Base-by-base conservation (phyloP, 2,888 invertebrate species). In the Apodemia hepburni region DNA sequence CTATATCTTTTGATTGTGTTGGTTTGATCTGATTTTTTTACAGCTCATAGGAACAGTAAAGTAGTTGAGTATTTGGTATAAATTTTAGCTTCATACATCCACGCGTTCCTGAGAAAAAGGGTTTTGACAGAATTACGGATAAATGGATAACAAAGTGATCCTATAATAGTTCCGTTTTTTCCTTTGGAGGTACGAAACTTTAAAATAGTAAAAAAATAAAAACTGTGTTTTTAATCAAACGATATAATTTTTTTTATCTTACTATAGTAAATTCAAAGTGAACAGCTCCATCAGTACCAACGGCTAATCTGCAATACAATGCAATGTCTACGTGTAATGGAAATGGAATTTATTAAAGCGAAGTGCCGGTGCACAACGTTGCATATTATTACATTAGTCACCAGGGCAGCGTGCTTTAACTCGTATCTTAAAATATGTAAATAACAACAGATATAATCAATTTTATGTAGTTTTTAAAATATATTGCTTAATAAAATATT, bases 311-410 rank as follows among this genome's bases (percentile, higher is more conserved):
- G 38, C 18, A 38, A 38, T 42, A 59, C 59, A 59, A 38, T 38
- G 59, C 27, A 3, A 57, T 61, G 42, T 45, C 38, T 35, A 70
- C 71, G 73, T 70, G 49, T 59, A 59, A 68, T 70, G 73, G 73
- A 77, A 75, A 79, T 76, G 74, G 75, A 75, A 79, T 78, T 77
- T 73, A 77, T 76, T 75, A 75, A 73, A 66, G 68, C 69, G 59
- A 45, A 51, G 42, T 59, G 54, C 54, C 12, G 18, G 47, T 49
- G 49, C 38, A 58, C 27, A 22, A 29, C 27, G 64, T 59, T 66
- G 59, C 64, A 68, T 57, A 57, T 57, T 57, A 57, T 57, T 57
- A 57, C 54, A 57, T 57, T 57, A 57, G 27, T 57, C 66, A 61
- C 11, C 59, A 59, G 64, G 65, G 51, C 42, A 59, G 22, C 27